A percentile compares a stretch with the other conserved stretches of the same genome.
These are phyloP conservation scores for Acrobasis suavella DNA, from an alignment of 2,888 invertebrate genomes.

Conservation along the genomic window DNA sequence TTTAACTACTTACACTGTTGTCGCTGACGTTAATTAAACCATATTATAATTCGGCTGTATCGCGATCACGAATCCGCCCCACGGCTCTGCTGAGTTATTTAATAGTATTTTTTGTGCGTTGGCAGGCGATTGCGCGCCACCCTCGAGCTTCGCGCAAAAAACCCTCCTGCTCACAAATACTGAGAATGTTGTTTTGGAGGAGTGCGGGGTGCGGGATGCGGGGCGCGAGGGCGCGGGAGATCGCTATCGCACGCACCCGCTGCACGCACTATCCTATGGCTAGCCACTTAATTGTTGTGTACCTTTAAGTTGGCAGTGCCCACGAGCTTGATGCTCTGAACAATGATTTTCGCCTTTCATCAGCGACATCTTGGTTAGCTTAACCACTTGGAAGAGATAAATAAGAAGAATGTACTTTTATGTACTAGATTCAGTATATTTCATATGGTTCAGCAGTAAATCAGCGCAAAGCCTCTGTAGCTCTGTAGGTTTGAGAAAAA, in stretches of 20 bases:
- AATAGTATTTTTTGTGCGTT: slow-evolving; percentile 79
- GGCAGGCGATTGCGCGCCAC: slow-evolving; percentile 78
- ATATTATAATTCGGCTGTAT: slow-evolving; percentile 71
- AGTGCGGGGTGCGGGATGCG: slow-evolving; percentile 51
- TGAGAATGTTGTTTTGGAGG: slow-evolving; percentile 76
- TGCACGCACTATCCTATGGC: slow-evolving; percentile 80
- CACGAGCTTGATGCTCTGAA: slow-evolving; percentile 46
- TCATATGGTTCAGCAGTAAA: too few relatives aligned
- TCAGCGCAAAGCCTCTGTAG: too few relatives aligned
- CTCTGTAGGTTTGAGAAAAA: too few relatives aligned
- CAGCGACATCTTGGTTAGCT: not conserved
- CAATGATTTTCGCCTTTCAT: slow-evolving; percentile 21
- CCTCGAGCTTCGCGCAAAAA: slow-evolving; percentile 80
- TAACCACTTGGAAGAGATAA: not conserved
- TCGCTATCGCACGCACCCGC: slow-evolving; percentile 81
- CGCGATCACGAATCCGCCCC: slow-evolving; percentile 78
- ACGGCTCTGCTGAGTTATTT: slow-evolving; percentile 77
- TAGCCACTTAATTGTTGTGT: slow-evolving; percentile 78
- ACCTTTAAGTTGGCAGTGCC: slow-evolving; percentile 35
- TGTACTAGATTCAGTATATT: too few relatives aligned
- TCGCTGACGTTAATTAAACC: slow-evolving; percentile 75
- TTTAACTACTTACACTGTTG: slow-evolving; percentile 49
- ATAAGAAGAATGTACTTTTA: not conserved
- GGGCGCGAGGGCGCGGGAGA: slow-evolving; percentile 58
- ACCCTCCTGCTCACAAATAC: slow-evolving; percentile 77